Base-by-base conservation (phyloP, 2,113 vertebrate genomes). In the Procavia capensis region DNA sequence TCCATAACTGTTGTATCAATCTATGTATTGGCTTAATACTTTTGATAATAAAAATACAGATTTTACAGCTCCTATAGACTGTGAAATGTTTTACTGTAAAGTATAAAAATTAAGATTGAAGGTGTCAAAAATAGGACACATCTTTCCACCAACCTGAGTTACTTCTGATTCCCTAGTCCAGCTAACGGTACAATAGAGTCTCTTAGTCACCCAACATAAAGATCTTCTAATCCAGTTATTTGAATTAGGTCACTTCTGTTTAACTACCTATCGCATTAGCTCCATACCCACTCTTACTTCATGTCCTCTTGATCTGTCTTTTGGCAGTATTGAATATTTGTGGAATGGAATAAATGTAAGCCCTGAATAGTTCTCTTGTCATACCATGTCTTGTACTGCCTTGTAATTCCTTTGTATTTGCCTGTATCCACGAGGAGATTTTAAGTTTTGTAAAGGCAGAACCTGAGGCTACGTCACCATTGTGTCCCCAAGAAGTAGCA, bases 1-100 rank as follows among this genome's bases (percentile, higher is more conserved):
- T 31, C 34, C 36, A 70, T 95, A 89, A 64, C 25, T 41, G 9
- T 41, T 70, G 14, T 85, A 16, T 50, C 47, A 72, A 43, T 63
- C n/a, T 70, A 63, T 84, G 63, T 64, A 9, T 64, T 6, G 29
- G 63, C 29, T 90, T 61, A 43, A 50, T n/a, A 27, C 36, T 76
- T 85, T 93, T 88, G 10, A 59, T 61, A 47, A 81, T 84, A 72
- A 85, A 89, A 87, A 54, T 84, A 47, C 19, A 93, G 75, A 86
- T 79, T 50, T 66, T 85, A 20, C 76, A 64, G 24, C 14, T 36
- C 19, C 14, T 79, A 27, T 80, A 29, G 50, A 31, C 92, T 74
- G 84, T 94, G 50, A 70, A 81, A 54, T 17, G 59, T 59, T 84
- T 89, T 88, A 66, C 22, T 90, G 1, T 61, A 68, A 57, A 84